Evolutionary conservation across 2,888 invertebrate genomes (phyloP).

Genomic region (Prosopocoilus inquinatus): DNA sequence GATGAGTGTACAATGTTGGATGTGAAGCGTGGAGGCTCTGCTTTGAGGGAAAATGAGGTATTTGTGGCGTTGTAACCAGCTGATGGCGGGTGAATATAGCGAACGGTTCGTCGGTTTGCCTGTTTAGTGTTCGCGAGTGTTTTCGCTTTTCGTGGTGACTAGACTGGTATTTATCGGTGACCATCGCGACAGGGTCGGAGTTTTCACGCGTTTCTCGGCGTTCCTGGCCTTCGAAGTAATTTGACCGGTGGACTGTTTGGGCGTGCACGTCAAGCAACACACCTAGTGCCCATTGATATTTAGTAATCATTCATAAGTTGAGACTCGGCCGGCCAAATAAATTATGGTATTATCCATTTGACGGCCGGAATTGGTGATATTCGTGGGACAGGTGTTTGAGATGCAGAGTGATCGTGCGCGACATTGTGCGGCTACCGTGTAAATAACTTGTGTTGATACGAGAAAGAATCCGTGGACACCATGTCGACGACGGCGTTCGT

Average conservation of each 20-base stretch:
- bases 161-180: conserved; percentile 15
- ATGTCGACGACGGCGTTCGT: conserved; percentile 91
- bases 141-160: conserved; percentile 9
- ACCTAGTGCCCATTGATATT: conserved; percentile 48
- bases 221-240: not conserved
- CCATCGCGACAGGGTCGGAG: conserved; percentile 8
- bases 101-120: conserved; percentile 45
- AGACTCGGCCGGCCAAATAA: conserved; percentile 23
- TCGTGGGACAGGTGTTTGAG: conserved; percentile 35
- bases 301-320: conserved; percentile 43
- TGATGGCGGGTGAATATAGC: conserved; percentile 53
- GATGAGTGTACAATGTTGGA: conserved; percentile 55
- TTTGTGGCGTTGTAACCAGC: conserved; percentile 51
- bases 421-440: conserved; percentile 36
- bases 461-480: conserved; percentile 13
- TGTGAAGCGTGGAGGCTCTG: conserved; percentile 52
- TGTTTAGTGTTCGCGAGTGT: conserved; percentile 39
- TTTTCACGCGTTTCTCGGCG: too few relatives aligned
- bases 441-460: conserved; percentile 23
- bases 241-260: conserved; percentile 38
- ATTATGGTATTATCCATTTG: conserved; percentile 42
- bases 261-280: conserved; percentile 47
- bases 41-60: conserved; percentile 58
- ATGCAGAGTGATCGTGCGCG: conserved; percentile 41
- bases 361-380: conserved; percentile 36